Evolutionary conservation across 2,113 vertebrate genomes (phyloP).

Genomic region (Camelus bactrianus): DNA sequence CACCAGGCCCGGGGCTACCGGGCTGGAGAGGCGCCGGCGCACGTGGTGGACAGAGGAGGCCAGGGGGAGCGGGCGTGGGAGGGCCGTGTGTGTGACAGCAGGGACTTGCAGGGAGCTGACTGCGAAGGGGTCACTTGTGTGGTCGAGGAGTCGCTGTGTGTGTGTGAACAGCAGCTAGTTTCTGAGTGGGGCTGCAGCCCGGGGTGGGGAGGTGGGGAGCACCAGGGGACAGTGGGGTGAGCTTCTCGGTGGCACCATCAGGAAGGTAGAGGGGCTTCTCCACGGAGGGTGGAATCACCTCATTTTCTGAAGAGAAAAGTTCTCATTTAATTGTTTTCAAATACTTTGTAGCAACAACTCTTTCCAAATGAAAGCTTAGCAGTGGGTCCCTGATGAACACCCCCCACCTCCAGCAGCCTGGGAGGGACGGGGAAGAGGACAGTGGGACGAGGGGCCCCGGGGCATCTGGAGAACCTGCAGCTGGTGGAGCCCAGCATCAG

Average conservation of each 20-base stretch:
- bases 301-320: neutral
- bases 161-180: neutral
- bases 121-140: neutral
- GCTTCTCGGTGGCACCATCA: no score
- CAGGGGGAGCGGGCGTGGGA: neutral
- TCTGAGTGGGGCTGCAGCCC: neutral
- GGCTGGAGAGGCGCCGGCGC: no score
- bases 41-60: neutral
- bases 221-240: no score
- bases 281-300: neutral
- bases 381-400: neutral
- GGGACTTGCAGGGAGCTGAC: neutral
- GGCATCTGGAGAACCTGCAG: neutral
- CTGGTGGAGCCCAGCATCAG: neutral
- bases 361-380: neutral
- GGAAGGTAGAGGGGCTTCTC: neutral
- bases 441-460: fast-evolving
- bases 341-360: neutral
- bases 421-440: neutral
- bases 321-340: neutral
- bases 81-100: neutral
- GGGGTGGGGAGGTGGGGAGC: no score
- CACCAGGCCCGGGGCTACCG: no score
- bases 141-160: no score
- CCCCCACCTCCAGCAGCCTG: neutral